Evolutionary conservation across 2,888 invertebrate genomes (phyloP), one percentile per base, ranked within the genome.

Genomic region (Leistus spinibarbis): DNA sequence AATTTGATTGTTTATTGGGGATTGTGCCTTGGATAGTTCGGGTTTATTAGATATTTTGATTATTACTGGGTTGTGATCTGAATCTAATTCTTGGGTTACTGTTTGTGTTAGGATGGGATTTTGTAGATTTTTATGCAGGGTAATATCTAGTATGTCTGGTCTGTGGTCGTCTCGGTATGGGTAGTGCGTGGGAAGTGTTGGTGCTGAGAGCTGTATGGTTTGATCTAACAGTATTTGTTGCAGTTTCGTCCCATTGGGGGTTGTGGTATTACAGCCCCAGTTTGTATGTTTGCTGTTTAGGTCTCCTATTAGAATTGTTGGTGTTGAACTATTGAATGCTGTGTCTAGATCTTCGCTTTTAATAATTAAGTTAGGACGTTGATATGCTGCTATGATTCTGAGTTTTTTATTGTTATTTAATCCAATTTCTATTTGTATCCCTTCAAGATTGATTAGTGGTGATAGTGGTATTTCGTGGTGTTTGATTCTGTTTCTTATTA

Each of bases 111-210:
- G 27, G 9, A 9, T 4, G 0, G 9, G 9, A 27, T 27, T 7
- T 4, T 4, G 9, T 7, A 24, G 24, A 27, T 65, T 22, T 65
- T 65, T 27, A 1, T 9, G 17, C 24, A 65, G 2, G 5, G 24
- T 3, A 7, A 65, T 65, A 13, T 65, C 65, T 27, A 65, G 7
- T 7, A 65, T 65, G 16, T 65, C 65, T 2, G 65, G 65, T 16
- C 13, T 24, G n/a, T 65, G 65, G 40, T 65, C 65, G 17, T n/a
- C 24, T n/a, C 27, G 23, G n/a, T n/a, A n/a, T 22, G 65, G 13
- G n/a, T 65, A 65, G 16, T 65, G 16, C 1, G 65, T 65, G 17
- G 13, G 7, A 17, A 9, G 9, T 7, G 4, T 13, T 3, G 19
- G 57, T 4, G 57, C 57, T 5, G 19, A 19, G 16, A 56, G 57